Conservation (phyloP, 2,113 vertebrate species). For the Triplophysa rosa region DNA sequence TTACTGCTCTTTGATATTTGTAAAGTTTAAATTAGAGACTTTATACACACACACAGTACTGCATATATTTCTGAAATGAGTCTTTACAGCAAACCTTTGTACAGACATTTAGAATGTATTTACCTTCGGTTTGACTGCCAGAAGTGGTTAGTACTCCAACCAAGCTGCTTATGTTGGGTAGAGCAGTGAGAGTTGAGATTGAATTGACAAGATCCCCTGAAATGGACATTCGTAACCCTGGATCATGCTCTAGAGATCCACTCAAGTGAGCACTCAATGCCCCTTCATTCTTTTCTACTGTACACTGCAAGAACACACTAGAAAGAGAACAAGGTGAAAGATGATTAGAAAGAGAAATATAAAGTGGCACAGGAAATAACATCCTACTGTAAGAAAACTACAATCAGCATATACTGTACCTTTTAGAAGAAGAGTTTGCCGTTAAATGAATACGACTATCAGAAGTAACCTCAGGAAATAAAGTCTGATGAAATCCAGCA, state of each 20-base stretch:
- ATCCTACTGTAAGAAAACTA: neutral
- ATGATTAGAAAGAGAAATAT: neutral
- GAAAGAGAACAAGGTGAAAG: conserved; percentile 11
- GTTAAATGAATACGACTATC: conserved; percentile 68
- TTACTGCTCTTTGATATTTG: too few relatives aligned
- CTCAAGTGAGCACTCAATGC: conserved; percentile 64
- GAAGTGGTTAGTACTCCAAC: conserved; percentile 68
- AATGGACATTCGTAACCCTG: conserved; percentile 65
- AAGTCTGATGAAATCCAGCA: conserved; percentile 70
- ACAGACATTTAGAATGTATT: neutral
- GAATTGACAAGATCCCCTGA: conserved; percentile 72
- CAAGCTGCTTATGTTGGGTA: conserved; percentile 72
- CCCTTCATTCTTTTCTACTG: conserved; percentile 62
- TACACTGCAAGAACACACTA: conserved; percentile 73
- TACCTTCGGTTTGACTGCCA: conserved; percentile 71
- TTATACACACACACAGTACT: neutral
- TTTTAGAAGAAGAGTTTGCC: conserved; percentile 73
- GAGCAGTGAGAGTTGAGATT: conserved; percentile 56
- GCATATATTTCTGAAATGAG: neutral
- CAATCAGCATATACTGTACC: conserved; percentile 63
- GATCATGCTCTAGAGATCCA: conserved; percentile 58
- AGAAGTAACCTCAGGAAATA: conserved; percentile 59
- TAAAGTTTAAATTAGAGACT: too few relatives aligned
- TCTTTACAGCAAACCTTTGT: too few relatives aligned
- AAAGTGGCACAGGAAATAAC: neutral